Percentiles rank a stretch among this genome's conserved stretches.
phyloP scores from a whole-genome alignment of 2,888 invertebrate species.

The Drosophila picticornis region DNA sequence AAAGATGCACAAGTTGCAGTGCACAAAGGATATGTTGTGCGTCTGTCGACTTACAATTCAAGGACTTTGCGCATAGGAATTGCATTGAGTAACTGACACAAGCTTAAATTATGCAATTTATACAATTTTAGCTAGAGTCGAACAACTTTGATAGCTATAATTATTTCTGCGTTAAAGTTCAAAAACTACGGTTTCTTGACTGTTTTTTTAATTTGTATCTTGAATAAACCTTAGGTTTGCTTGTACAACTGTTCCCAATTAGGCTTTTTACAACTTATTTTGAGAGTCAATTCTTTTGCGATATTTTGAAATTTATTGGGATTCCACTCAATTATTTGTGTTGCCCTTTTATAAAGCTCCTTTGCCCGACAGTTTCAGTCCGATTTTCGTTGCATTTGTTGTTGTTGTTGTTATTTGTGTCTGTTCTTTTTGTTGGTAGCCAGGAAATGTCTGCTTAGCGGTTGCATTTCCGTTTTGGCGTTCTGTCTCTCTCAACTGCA shows the following conservation, averaged over 20 bases:
- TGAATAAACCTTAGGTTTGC: background rate
- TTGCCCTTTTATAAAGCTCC: background rate
- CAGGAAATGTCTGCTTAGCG: conserved; percentile 71
- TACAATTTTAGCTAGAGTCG: fast-evolving
- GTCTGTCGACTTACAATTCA: conserved; percentile 51
- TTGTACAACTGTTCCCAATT: background rate
- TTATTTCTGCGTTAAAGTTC: background rate
- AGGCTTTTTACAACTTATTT: background rate
- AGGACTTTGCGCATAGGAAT: conserved; percentile 12
- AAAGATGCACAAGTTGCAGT: conserved; percentile 14
- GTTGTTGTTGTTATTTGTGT: background rate
- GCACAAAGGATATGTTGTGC: conserved; percentile 38
- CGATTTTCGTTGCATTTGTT: background rate
- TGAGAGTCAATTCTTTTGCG: background rate
- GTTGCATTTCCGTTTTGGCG: conserved; percentile 67
- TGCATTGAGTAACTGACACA: background rate
- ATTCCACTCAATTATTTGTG: background rate
- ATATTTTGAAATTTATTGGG: background rate
- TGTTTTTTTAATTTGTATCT: background rate
- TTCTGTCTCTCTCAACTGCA: conserved; percentile 18
- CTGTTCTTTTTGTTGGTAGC: conserved; percentile 38
- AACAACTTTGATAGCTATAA: background rate
- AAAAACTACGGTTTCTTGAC: background rate
- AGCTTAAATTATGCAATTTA: background rate
- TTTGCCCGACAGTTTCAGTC: background rate